A percentile compares a stretch with the other conserved stretches of the same genome.
phyloP scores from a whole-genome alignment of 37 sponge, comb jelly and placozoan genomes.

The Halichondria panicea region DNA sequence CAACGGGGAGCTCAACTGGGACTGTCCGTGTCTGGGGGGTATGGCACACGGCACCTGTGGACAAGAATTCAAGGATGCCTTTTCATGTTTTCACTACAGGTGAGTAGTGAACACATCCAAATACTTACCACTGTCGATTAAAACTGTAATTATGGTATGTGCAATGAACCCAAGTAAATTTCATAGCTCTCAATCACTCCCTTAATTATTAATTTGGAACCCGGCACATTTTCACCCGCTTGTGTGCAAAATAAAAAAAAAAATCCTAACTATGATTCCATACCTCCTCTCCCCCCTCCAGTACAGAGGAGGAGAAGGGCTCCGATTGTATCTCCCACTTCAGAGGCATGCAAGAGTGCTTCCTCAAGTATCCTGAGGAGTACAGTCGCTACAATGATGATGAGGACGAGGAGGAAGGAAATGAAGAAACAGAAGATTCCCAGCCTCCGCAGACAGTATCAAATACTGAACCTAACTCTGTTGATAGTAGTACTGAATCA shows the following conservation, averaged over 20 bases:
- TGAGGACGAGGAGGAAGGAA: constrained; percentile 30
- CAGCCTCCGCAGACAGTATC: too few relatives aligned
- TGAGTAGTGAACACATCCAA: constrained; percentile 3
- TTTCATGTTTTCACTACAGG: constrained; percentile 85
- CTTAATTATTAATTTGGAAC: too few relatives aligned
- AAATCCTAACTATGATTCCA: too few relatives aligned
- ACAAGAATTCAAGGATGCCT: constrained; percentile 80
- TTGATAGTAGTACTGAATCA: too few relatives aligned
- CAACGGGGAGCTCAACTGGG: constrained; percentile 94
- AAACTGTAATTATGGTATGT: too few relatives aligned
- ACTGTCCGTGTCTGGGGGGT: constrained; percentile 93
- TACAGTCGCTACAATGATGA: constrained; percentile 43
- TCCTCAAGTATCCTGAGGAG: constrained; percentile 67
- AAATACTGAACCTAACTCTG: too few relatives aligned
- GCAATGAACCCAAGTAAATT: too few relatives aligned
- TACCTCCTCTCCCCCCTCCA: constrained; percentile 11
- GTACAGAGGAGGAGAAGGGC: constrained; percentile 79
- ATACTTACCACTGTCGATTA: too few relatives aligned
- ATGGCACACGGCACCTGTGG: constrained; percentile 87
- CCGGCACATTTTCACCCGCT: too few relatives aligned
- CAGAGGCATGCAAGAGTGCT: constrained; percentile 75
- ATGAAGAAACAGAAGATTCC: not conserved
- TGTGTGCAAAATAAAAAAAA: not conserved
- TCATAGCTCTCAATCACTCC: too few relatives aligned
- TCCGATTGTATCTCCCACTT: constrained; percentile 81